Base-by-base conservation (phyloP, 2,113 vertebrate genomes). In the Oenanthe oenanthe region DNA sequence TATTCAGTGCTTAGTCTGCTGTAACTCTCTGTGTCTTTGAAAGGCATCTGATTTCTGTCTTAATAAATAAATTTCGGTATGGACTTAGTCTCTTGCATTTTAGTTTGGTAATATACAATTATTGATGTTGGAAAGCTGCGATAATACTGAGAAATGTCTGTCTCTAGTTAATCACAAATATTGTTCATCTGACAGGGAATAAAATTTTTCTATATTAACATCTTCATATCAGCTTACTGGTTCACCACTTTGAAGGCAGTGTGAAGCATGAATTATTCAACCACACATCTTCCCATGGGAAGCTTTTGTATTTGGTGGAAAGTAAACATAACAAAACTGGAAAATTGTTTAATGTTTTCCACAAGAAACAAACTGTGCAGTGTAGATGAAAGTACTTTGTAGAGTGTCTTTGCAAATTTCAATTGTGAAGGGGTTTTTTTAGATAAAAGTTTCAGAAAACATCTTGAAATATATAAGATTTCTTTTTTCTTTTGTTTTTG, bases 361-460 rank as follows among this genome's bases (percentile, higher is more conserved):
- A 11, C 9, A 45, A 45, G 53, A 87, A 72, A 31, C 6, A 62
- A 53, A 50, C 29, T 3, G 2, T 0, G 0, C 20, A 38, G 36
- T 68, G n/a, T 31, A 72, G 17, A 16, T 87, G 10, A 82, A 19
- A 29, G 2, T 4, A 50, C 43, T 84, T 84, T 61, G 50, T 68
- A 70, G 38, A 72, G 3, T 50, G 38, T 42, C 20, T 17, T 45
- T 63, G 25, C 14, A 56, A 47, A 40, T 76, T 75, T 66, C 10
- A 54, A 0, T 57, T 71, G 16, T 31, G 32, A 11, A 4, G 0
- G 0, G 0, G 2, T 18, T 62, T 51, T 50, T 51, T 88, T 16
- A 68, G n/a, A 38, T 62, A 58, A 61, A 43, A 68, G n/a, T 53
- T 73, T 72, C 40, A 61, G 48, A 74, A 74, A 87, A 53, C 3